A percentile compares a stretch with the other conserved stretches of the same genome.
Evolutionary conservation across 92 coral and sea anemone genomes (phyloP).

Genomic region (Epizoanthus scotinus): DNA sequence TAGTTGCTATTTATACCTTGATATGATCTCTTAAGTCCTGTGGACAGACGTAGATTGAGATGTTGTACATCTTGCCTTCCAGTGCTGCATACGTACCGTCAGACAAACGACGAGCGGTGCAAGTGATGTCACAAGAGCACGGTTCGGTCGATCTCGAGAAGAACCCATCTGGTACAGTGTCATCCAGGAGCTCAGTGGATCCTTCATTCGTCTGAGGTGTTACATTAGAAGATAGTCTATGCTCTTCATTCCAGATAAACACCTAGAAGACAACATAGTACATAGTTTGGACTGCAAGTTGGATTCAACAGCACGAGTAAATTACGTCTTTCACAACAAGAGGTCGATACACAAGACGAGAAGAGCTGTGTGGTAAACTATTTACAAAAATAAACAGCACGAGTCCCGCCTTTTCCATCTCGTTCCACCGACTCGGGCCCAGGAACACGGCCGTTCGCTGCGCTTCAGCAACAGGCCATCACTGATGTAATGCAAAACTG

Average conservation of each 20-base stretch:
- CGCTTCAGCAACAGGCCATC: too few species aligned
- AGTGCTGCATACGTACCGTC: slow-evolving; percentile 14
- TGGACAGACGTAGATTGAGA: neutral
- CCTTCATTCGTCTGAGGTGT: neutral
- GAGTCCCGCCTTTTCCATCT: too few species aligned
- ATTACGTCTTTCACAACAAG: too few species aligned
- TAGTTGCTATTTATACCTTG: slow-evolving; percentile 10
- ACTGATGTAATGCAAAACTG: too few species aligned
- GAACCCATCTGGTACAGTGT: neutral
- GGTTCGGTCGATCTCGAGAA: neutral
- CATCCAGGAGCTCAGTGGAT: neutral
- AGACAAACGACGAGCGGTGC: neutral
- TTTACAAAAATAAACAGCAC: too few species aligned
- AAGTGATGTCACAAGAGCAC: neutral
- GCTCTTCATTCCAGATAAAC: neutral
- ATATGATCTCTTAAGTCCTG: neutral
- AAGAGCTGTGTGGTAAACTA: too few species aligned
- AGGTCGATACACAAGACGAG: too few species aligned
- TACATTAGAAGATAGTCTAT: neutral
- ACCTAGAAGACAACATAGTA: neutral
- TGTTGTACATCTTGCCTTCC: neutral
- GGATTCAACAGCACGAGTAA: too few species aligned
- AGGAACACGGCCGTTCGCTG: too few species aligned
- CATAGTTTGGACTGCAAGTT: too few species aligned
- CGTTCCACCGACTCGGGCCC: too few species aligned